Percentiles rank a stretch among this genome's conserved stretches.
These are phyloP conservation scores for Uropsilus gracilis DNA, from an alignment of 2,113 vertebrate genomes.

Conservation along the genomic window DNA sequence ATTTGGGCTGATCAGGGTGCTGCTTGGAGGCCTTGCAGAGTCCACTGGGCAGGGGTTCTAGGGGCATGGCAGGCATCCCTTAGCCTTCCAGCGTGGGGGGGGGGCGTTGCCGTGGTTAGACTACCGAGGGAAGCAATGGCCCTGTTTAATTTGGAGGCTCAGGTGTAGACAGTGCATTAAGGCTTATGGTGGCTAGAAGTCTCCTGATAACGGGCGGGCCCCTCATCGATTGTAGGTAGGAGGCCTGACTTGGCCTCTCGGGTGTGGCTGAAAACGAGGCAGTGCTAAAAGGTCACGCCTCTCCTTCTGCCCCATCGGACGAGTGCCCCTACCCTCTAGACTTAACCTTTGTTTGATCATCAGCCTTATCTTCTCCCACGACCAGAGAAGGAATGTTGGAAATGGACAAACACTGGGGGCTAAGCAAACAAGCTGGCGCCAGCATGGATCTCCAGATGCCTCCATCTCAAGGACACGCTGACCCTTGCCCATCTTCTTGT, in stretches of 20 bases:
- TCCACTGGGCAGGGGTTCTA: not conserved
- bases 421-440: no score
- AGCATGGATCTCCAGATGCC: no score
- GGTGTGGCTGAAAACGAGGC: not conserved
- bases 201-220: not conserved
- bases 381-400: no score
- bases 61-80: not conserved
- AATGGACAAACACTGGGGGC: no score
- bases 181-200: not conserved
- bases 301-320: no score
- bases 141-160: not conserved
- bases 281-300: no score
- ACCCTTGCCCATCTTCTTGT: no score
- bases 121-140: constrained; percentile 12
- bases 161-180: not conserved
- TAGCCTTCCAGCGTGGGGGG: no score
- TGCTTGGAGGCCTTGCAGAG: not conserved
- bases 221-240: not conserved
- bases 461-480: no score
- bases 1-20: not conserved
- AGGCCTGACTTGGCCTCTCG: not conserved
- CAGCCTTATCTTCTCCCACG: no score
- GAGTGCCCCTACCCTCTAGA: no score
- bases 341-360: no score
- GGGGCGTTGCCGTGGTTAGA: not conserved